These are phyloP conservation scores for Brassicogethes aeneus DNA, from an alignment of 2,888 invertebrate species.

Conservation along the genomic window DNA sequence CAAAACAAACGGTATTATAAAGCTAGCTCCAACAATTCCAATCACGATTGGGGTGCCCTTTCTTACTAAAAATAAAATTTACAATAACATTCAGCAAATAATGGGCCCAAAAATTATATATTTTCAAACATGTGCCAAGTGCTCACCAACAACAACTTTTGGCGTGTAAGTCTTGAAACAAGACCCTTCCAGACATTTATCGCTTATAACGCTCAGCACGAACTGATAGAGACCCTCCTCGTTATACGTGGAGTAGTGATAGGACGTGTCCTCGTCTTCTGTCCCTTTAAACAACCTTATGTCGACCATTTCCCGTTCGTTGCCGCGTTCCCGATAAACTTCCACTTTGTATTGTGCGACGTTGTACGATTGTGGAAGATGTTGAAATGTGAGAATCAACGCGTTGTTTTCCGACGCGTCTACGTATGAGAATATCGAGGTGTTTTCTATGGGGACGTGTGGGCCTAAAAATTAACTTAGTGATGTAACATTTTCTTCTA, in stretches of 20 bases:
- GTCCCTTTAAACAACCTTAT: conserved; percentile 14
- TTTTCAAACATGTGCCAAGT: not conserved
- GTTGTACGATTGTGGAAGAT: conserved; percentile 15
- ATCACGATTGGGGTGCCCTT: conserved; percentile 25
- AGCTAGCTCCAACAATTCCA: conserved; percentile 28
- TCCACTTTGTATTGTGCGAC: conserved; percentile 22
- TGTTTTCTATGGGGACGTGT: conserved; percentile 10
- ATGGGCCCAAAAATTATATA: conserved; percentile 2
- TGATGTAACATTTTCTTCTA: not conserved
- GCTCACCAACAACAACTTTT: conserved; percentile 21
- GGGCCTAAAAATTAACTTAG: conserved; percentile 10
- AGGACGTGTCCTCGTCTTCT: conserved; percentile 9
- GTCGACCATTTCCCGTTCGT: conserved; percentile 16
- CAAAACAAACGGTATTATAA: conserved; percentile 23
- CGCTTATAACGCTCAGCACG: conserved; percentile 17
- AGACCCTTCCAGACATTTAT: conserved; percentile 18
- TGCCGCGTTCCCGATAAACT: conserved; percentile 19
- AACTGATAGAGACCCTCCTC: conserved; percentile 26
- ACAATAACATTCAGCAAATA: too few species aligned
- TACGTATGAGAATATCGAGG: conserved; percentile 19
- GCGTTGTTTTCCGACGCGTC: conserved; percentile 20
- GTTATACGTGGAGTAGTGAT: conserved; percentile 22
- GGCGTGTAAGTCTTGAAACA: conserved; percentile 22
- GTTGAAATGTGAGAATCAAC: conserved; percentile 20
- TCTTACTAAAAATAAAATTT: conserved; percentile 15